These are phyloP conservation scores for Falco columbarius DNA, from an alignment of 2,797 vertebrate genomes.

Conservation along the genomic window DNA sequence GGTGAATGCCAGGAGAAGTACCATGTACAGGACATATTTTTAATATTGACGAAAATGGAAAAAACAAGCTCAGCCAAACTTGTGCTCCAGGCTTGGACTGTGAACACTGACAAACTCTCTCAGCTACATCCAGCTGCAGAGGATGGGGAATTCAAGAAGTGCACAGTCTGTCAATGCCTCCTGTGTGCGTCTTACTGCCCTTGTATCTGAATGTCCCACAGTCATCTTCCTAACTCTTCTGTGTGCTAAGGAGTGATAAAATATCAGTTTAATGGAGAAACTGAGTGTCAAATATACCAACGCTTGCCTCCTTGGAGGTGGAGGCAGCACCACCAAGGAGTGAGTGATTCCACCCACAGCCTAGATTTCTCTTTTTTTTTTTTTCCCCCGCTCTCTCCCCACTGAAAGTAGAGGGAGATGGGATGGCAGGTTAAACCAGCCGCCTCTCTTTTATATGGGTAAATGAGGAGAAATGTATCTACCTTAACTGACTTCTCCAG, in stretches of 20 bases:
- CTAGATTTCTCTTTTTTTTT: neutral
- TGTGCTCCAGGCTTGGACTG: neutral
- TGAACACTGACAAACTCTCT: neutral
- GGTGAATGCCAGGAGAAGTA: neutral
- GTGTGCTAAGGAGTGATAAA: neutral
- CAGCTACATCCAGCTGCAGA: fast-evolving
- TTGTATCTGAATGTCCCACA: neutral
- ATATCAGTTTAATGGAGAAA: neutral
- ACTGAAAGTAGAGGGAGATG: neutral
- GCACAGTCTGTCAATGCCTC: neutral
- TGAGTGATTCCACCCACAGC: neutral
- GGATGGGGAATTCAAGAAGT: neutral
- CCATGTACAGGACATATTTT: neutral
- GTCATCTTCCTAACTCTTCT: neutral
- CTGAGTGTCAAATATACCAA: neutral
- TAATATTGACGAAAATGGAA: neutral
- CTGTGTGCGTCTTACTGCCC: neutral
- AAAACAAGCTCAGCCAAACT: neutral
- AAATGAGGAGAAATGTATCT: neutral
- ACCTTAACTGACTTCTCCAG: neutral
- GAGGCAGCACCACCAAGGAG: neutral
- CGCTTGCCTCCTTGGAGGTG: neutral
- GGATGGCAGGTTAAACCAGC: neutral
- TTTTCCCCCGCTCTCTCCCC: neutral
- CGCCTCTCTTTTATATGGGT: neutral